Conservation (phyloP, 2,113 vertebrate species). For the Capreolus pygargus region DNA sequence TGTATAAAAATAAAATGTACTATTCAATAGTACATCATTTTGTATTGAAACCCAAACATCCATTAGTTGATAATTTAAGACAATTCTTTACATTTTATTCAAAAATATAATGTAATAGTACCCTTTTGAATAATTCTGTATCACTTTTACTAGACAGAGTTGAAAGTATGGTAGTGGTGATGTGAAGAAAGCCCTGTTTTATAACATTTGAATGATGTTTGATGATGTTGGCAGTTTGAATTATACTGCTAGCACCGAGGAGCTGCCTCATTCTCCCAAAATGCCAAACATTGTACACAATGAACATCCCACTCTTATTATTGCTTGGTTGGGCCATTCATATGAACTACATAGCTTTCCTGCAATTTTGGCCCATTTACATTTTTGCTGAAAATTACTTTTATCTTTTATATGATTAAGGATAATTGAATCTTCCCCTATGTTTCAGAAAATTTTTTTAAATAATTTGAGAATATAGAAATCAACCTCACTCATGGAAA, state of each 20-base stretch:
- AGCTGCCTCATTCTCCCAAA: neutral
- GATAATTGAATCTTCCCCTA: neutral
- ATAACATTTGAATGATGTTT: neutral
- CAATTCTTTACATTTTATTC: neutral
- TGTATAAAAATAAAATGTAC: neutral
- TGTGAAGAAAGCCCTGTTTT: neutral
- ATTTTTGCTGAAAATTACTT: slow-evolving; percentile 4
- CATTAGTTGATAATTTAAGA: neutral
- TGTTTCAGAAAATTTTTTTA: neutral
- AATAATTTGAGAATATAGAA: slow-evolving; percentile 23
- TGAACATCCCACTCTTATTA: neutral
- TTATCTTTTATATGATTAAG: neutral
- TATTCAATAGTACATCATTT: neutral
- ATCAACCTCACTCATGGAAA: neutral
- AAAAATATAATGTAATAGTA: neutral
- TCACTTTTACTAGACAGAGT: neutral
- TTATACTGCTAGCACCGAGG: neutral
- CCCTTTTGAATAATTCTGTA: neutral
- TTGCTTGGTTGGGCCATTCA: neutral
- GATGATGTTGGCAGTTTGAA: neutral
- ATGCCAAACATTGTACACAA: neutral
- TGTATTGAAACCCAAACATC: neutral
- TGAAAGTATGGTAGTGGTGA: neutral
- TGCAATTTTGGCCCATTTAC: neutral
- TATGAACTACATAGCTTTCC: neutral